phyloP scores from a whole-genome alignment of 2,113 vertebrate genomes.

The Melanostigma gelatinosum region DNA sequence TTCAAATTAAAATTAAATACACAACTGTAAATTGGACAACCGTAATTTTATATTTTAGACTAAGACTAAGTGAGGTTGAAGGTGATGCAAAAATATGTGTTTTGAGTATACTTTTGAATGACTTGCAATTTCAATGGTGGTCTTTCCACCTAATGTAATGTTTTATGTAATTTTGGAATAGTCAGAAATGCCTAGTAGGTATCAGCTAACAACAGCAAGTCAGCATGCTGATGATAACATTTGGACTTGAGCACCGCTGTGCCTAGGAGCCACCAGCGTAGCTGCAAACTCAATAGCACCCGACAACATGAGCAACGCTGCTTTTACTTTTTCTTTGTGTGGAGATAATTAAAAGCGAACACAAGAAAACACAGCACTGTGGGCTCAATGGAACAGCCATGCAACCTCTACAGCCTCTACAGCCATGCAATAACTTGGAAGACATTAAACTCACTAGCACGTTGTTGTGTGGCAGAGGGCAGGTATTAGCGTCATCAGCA shows the following conservation, averaged over 20 bases:
- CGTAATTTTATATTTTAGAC: too few species aligned
- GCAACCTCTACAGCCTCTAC: conserved; percentile 21
- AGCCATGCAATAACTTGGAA: conserved; percentile 38
- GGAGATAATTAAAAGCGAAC: conserved; percentile 25
- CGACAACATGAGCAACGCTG: conserved; percentile 1
- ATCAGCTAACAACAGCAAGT: not conserved
- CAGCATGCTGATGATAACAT: conserved; percentile 2
- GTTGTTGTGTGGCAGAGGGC: conserved; percentile 55
- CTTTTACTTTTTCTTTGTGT: conserved; percentile 16
- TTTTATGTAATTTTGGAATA: not conserved
- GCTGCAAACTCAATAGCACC: not conserved
- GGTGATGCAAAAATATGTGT: not conserved
- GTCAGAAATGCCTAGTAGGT: not conserved
- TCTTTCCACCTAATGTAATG: not conserved
- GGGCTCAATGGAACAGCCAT: conserved; percentile 38
- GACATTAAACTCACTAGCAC: conserved; percentile 37
- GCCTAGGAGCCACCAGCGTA: not conserved
- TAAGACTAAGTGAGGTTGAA: not conserved
- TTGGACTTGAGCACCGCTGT: not conserved
- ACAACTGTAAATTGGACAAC: too few species aligned
- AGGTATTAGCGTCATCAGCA: conserved; percentile 64
- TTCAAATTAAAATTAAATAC: too few species aligned
- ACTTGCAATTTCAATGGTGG: too few species aligned
- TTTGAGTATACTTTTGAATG: not conserved
- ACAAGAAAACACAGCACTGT: conserved; percentile 30